Percentiles rank a stretch among this genome's conserved stretches.
Evolutionary conservation across 2,113 vertebrate species (phyloP).

Genomic region (Pangasianodon gigas): DNA sequence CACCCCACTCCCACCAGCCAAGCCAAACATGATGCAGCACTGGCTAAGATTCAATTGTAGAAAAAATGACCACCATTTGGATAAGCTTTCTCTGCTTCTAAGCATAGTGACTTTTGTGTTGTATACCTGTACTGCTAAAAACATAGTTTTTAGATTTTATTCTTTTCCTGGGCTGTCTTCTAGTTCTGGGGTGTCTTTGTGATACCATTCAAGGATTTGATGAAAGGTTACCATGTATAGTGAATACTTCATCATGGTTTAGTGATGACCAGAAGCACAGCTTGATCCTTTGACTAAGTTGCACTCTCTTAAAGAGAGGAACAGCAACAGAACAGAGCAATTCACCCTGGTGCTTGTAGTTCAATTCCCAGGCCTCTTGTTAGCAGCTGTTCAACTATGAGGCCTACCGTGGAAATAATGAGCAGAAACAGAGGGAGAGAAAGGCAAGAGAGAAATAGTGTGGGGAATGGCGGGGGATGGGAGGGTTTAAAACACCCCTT

Average conservation of each 20-base stretch:
- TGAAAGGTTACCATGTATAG: slow-evolving; percentile 12
- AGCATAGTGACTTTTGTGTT: not conserved
- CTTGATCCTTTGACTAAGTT: slow-evolving; percentile 36
- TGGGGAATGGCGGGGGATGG: slow-evolving; percentile 13
- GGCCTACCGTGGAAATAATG: slow-evolving; percentile 52
- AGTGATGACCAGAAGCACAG: slow-evolving; percentile 29
- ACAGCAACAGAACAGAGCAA: slow-evolving; percentile 41
- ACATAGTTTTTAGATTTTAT: not conserved
- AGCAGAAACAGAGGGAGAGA: slow-evolving; percentile 40
- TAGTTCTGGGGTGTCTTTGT: not conserved
- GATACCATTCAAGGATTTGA: slow-evolving; percentile 20
- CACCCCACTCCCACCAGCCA: not conserved
- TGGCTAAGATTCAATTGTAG: not conserved
- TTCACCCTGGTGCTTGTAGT: slow-evolving; percentile 45
- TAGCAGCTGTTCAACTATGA: slow-evolving; percentile 54
- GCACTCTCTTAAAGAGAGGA: slow-evolving; percentile 19
- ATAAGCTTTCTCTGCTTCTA: not conserved
- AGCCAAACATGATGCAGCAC: slow-evolving; percentile 30
- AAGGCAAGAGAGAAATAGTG: slow-evolving; percentile 28
- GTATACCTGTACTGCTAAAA: not conserved
- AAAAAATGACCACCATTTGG: not conserved
- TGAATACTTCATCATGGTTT: slow-evolving; percentile 45
- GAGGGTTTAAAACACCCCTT: slow-evolving; percentile 41
- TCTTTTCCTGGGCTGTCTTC: not conserved
- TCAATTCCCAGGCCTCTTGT: slow-evolving; percentile 58